Conservation (phyloP, 37 sponge, comb jelly and placozoan genomes). For the Halisarca cf. caerulea region DNA sequence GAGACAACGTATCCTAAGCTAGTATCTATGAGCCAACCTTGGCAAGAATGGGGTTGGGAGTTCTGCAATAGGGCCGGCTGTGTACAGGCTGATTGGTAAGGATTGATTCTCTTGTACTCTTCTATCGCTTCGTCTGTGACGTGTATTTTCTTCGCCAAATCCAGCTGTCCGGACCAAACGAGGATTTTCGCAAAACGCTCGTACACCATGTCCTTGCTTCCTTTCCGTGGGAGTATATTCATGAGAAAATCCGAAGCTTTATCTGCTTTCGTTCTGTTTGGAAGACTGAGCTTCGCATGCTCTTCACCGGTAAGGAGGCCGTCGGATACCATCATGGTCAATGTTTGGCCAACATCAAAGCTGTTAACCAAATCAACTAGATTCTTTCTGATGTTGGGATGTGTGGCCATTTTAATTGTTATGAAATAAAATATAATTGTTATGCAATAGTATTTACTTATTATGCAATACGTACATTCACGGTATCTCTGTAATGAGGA, state of each 20-base stretch:
- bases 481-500: too few relatives aligned
- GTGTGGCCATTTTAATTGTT: background rate
- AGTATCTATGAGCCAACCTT: too few relatives aligned
- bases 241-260: background rate
- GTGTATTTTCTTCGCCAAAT: background rate
- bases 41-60: too few relatives aligned
- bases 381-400: background rate
- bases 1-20: too few relatives aligned
- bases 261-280: background rate
- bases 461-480: too few relatives aligned
- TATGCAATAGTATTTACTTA: too few relatives aligned
- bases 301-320: background rate
- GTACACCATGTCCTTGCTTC: background rate
- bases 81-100: background rate
- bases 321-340: background rate
- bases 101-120: background rate
- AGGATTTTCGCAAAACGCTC: background rate
- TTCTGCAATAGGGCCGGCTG: too few relatives aligned
- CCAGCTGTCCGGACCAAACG: conserved; percentile 17
- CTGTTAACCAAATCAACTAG: conserved; percentile 1
- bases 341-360: background rate
- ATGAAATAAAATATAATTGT: too few relatives aligned
- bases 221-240: background rate
- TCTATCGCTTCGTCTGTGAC: background rate
- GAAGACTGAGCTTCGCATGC: background rate